Percentiles rank a stretch among this genome's conserved stretches.
These are phyloP conservation scores for Ochropleura plecta DNA, from an alignment of 2,888 invertebrate genomes.

Conservation along the genomic window DNA sequence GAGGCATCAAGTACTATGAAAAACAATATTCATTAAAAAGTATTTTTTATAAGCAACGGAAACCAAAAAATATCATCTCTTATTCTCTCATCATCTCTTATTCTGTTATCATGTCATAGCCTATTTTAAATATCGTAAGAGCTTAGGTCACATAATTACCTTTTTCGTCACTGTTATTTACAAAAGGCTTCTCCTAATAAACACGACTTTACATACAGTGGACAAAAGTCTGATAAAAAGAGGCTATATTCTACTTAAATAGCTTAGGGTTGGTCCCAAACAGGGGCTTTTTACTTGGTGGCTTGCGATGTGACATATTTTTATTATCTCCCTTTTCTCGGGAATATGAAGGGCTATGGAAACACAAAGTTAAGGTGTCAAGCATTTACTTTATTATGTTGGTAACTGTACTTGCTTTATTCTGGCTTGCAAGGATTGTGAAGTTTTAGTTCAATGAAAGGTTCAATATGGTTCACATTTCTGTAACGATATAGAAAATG, in stretches of 20 bases:
- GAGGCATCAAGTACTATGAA: neutral
- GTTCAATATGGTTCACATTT: neutral
- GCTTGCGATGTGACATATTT: constrained; percentile 54
- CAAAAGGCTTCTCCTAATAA: constrained; percentile 41
- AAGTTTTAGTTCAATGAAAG: constrained; percentile 1
- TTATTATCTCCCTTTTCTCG: constrained; percentile 55
- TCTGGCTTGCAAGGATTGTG: constrained; percentile 21
- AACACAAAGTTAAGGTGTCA: constrained; percentile 43
- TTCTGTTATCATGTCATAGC: too few species aligned
- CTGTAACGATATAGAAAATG: neutral
- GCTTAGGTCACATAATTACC: constrained; percentile 23
- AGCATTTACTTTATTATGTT: constrained; percentile 53
- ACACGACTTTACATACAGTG: constrained; percentile 46
- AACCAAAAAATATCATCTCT: neutral
- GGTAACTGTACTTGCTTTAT: constrained; percentile 35
- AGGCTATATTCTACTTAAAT: constrained; percentile 54
- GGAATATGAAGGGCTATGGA: constrained; percentile 37
- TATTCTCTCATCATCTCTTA: neutral
- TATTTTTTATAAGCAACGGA: neutral
- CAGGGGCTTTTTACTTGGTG: constrained; percentile 48
- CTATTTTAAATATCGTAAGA: neutral
- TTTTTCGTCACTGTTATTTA: constrained; percentile 33
- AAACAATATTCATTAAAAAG: neutral
- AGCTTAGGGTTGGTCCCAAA: constrained; percentile 56
- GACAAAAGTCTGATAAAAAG: constrained; percentile 46